These are phyloP conservation scores for Drosophila affinis DNA, from an alignment of 2,888 invertebrate genomes.

Conservation along the genomic window DNA sequence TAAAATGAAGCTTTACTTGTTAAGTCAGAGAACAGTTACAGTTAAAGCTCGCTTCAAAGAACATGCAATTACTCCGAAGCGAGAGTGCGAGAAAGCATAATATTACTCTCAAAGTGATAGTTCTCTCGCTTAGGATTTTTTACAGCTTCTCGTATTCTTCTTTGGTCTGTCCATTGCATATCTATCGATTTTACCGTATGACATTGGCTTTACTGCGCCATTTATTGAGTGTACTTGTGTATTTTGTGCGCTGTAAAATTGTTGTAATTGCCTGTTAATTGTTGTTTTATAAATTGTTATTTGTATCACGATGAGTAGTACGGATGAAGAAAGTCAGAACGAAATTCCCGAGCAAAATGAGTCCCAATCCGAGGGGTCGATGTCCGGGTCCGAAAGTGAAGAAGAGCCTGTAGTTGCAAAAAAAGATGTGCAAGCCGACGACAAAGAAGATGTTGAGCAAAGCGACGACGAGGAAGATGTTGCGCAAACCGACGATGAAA, in stretches of 20 bases:
- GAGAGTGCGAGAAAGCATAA: not conserved
- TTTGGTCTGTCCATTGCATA: not conserved
- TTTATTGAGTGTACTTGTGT: not conserved
- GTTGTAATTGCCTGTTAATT: not conserved
- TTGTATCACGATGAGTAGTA: not conserved
- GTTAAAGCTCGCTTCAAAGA: too few relatives aligned
- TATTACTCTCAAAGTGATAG: not conserved
- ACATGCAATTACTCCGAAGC: too few relatives aligned
- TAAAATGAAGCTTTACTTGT: too few relatives aligned
- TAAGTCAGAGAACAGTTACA: too few relatives aligned
- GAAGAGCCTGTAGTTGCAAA: not conserved
- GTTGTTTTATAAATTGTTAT: not conserved
- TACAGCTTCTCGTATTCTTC: not conserved
- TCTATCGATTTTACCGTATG: not conserved
- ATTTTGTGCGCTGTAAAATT: not conserved
- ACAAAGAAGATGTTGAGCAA: too few relatives aligned
- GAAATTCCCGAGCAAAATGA: not conserved
- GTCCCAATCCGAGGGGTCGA: not conserved
- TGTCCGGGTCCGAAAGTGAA: not conserved
- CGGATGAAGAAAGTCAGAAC: not conserved
- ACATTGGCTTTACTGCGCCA: not conserved
- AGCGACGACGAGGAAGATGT: too few relatives aligned
- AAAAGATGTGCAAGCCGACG: too few relatives aligned
- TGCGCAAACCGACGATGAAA: too few relatives aligned
- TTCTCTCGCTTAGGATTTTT: not conserved